phyloP scores from a whole-genome alignment of 2,888 invertebrate species.

The Xestia rhomboidea region DNA sequence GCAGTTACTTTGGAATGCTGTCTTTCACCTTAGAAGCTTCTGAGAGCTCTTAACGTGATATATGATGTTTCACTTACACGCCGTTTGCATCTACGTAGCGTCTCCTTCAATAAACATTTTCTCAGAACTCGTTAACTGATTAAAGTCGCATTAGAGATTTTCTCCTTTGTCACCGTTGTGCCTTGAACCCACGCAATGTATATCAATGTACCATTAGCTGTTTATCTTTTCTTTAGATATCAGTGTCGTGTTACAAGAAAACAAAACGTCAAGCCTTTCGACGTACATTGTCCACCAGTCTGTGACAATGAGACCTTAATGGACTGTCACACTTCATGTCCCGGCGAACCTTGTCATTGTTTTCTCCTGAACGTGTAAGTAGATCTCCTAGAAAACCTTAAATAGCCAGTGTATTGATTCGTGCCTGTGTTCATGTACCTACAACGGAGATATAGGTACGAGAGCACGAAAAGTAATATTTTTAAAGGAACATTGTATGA shows the following conservation, averaged over 20 bases:
- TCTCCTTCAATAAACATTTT: slow-evolving; percentile 15
- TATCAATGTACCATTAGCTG: slow-evolving; percentile 47
- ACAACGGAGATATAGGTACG: slow-evolving; percentile 23
- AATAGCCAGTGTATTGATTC: slow-evolving; percentile 35
- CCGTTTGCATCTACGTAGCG: slow-evolving; percentile 21
- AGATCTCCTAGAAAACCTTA: slow-evolving; percentile 34
- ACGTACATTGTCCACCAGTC: slow-evolving; percentile 80
- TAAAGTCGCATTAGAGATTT: slow-evolving; percentile 12
- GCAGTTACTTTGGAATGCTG: slow-evolving; percentile 78
- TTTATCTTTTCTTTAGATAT: slow-evolving; percentile 65
- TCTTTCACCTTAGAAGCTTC: slow-evolving; percentile 64
- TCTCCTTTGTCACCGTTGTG: slow-evolving; percentile 28
- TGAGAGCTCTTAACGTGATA: slow-evolving; percentile 47
- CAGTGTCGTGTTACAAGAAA: slow-evolving; percentile 80
- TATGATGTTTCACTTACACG: slow-evolving; percentile 26
- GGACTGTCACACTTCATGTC: slow-evolving; percentile 77
- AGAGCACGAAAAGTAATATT: slow-evolving; percentile 43
- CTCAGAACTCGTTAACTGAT: slow-evolving; percentile 6
- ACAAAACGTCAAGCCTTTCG: slow-evolving; percentile 72
- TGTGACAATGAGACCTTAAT: slow-evolving; percentile 88
- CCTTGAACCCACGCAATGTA: slow-evolving; percentile 10
- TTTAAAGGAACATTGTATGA: slow-evolving; percentile 61
- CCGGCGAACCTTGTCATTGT: slow-evolving; percentile 59
- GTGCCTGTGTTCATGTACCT: slow-evolving; percentile 7
- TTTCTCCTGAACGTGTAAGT: slow-evolving; percentile 46